Evolutionary conservation across 2,888 invertebrate species (phyloP), one percentile per base, ranked within the genome.

Genomic region (Drosophila robusta): DNA sequence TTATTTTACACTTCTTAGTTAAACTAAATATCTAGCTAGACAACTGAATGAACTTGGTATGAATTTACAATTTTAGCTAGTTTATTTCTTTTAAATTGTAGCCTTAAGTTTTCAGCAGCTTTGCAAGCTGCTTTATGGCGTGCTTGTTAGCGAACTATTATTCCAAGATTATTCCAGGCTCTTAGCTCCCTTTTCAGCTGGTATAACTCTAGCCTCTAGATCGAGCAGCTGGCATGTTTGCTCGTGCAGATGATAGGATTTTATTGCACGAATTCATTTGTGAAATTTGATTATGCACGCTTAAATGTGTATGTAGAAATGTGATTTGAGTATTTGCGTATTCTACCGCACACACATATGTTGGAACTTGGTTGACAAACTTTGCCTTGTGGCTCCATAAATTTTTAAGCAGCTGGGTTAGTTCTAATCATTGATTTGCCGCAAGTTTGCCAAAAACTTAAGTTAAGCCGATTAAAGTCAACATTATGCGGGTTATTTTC

Each of bases 281-380:
- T 68, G 62, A 80, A 76, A 79, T 80, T 75, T 75, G 80, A 71
- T 75, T 78, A 78, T 79, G 72, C 70, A 71, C 60, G 71, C 60
- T 74, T 67, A 46, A 66, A 44, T 62, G 54, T 67, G 51, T 58
- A 26, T 70, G 58, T 55, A 14, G 29, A 22, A n/a, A 41, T 41
- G 16, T 60, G 24, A 29, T 42, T 24, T 50, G 34, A 36, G 18
- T 44, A 36, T 58, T 61, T 49, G 61, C n/a, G 42, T 44, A 39
- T 49, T 49, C 9, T 16, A 26, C 22, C 26, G 18, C 51, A 57
- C 22, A 34, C 18, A 42, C 29, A 29, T 16, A 38, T 12, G 7
- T 0, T 29, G 18, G 29, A 3, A 56, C 47, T 52, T 47, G 49
- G 50, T 58, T 70, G 68, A 52, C 65, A 50, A 76, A 88, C 64